These are phyloP conservation scores for Ctenomys sociabilis DNA, from an alignment of 2,113 vertebrate species.

Conservation along the genomic window DNA sequence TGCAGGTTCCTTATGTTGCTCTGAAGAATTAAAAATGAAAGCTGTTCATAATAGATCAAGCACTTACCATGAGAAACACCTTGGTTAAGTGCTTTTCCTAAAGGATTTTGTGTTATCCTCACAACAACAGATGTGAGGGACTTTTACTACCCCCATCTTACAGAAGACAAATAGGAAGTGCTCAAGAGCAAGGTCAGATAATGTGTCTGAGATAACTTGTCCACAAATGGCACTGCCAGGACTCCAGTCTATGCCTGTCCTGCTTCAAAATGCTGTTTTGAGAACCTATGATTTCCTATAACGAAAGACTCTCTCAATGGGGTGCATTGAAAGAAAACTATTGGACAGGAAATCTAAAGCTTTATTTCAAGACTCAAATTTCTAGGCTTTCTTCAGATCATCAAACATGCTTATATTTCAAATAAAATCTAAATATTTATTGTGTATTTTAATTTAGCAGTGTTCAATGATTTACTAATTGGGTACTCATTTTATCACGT, in stretches of 20 bases:
- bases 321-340: not conserved
- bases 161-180: not conserved
- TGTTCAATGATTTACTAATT: slow-evolving; percentile 57
- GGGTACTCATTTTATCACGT: slow-evolving; percentile 41
- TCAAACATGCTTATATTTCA: not conserved
- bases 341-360: not conserved
- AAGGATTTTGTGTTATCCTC: not conserved
- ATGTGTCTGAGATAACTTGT: not conserved
- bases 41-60: not conserved
- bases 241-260: not conserved
- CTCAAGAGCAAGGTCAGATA: not conserved
- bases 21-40: slow-evolving; percentile 3
- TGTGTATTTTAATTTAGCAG: slow-evolving; percentile 54
- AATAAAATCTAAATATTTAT: slow-evolving; percentile 33
- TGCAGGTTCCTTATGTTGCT: slow-evolving; percentile 3
- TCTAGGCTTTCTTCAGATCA: slow-evolving; percentile 42
- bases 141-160: not conserved
- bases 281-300: not conserved
- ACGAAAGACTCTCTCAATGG: not conserved
- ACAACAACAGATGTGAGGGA: not conserved
- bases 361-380: not conserved
- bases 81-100: not conserved
- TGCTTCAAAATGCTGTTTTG: not conserved
- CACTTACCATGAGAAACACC: not conserved
- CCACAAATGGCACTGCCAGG: not conserved